phyloP scores from a whole-genome alignment of 1,140 invertebrate genomes.

The Odontomachus brunneus region DNA sequence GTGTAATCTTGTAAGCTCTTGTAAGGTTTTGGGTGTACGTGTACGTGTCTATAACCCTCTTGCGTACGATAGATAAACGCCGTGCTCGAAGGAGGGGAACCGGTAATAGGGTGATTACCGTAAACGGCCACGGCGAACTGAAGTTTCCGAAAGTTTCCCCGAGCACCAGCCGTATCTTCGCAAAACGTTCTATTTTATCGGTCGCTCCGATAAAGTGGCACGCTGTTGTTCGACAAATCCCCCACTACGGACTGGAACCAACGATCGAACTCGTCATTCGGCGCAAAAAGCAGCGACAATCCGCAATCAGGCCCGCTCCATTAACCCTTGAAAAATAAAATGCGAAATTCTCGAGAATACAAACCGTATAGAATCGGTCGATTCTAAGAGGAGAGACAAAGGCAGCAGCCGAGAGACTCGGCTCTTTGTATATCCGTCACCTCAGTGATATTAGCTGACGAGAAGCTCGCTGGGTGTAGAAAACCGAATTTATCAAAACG shows the following conservation, averaged over 20 bases:
- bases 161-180: neutral
- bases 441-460: slow-evolving; percentile 57
- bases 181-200: neutral
- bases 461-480: slow-evolving; percentile 52
- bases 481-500: slow-evolving; percentile 31
- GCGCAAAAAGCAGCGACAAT: neutral
- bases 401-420: neutral
- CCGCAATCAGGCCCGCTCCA: neutral
- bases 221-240: slow-evolving; percentile 23
- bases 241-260: neutral
- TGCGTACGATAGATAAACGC: slow-evolving; percentile 61
- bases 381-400: neutral
- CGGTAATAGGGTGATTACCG: slow-evolving; percentile 34
- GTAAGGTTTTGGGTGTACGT: slow-evolving; percentile 80
- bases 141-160: neutral
- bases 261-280: neutral
- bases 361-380: neutral
- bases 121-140: neutral
- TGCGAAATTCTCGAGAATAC: too few species aligned
- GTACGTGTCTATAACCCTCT: slow-evolving; percentile 79
- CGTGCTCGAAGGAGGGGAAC: slow-evolving; percentile 57
- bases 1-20: slow-evolving; percentile 77
- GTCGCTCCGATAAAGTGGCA: neutral
- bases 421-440: neutral
- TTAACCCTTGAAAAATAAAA: neutral